phyloP scores from a whole-genome alignment of 2,113 vertebrate genomes.

The Eubucco bourcierii region DNA sequence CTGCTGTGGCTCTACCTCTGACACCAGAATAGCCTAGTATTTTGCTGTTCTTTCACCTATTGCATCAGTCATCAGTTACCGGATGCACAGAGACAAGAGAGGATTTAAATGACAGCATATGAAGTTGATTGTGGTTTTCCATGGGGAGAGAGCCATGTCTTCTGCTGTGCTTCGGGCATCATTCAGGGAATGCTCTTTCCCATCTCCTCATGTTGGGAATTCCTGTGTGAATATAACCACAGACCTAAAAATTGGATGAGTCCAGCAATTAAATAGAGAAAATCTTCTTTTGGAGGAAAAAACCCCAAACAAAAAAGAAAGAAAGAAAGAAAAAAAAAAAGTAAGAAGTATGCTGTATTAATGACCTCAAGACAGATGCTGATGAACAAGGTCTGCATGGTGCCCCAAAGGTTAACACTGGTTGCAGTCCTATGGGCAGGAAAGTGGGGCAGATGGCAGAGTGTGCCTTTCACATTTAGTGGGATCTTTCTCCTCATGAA shows the following conservation, averaged over 20 bases:
- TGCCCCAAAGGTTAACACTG: neutral
- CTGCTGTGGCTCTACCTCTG: neutral
- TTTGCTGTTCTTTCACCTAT: conserved; percentile 1
- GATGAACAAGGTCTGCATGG: neutral
- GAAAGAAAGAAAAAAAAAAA: neutral
- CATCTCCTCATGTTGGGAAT: conserved; percentile 2
- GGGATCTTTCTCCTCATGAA: neutral
- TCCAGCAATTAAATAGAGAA: neutral
- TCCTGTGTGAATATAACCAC: neutral
- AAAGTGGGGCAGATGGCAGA: neutral
- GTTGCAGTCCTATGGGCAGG: neutral
- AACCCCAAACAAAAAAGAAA: neutral
- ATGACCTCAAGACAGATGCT: neutral
- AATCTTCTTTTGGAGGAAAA: neutral
- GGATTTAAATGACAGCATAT: neutral
- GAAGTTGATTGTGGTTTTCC: conserved; percentile 26
- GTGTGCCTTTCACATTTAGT: neutral
- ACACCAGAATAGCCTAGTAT: neutral
- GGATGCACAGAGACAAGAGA: neutral
- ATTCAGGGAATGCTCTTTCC: neutral
- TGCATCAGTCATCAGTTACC: neutral
- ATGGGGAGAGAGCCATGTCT: neutral
- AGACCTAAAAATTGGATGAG: neutral
- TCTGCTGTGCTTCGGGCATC: neutral
- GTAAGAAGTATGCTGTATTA: neutral